Base-by-base conservation (phyloP, 2,888 invertebrate genomes). In the Himalopsyche tibetana region DNA sequence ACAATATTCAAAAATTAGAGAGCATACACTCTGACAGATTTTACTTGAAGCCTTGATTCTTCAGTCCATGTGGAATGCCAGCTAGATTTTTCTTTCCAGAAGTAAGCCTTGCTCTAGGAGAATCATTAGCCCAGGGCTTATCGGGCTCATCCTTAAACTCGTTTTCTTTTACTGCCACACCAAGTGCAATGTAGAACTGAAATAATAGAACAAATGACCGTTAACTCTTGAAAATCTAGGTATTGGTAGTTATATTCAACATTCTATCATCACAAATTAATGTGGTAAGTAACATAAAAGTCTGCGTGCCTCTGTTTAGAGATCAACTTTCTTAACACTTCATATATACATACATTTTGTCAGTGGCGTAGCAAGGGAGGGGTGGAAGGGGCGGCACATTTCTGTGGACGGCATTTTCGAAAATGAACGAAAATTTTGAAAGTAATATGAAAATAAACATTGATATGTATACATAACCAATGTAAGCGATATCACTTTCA, bases 91-190 rank as follows among this genome's bases (percentile, higher is more conserved):
- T 93, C 91, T 12, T 93, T 92, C 95, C 96, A 96, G 92, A 97
- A 97, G 87, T 94, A 6, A 94, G 91, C 92, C 95, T 94, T 0
- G 95, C 95, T 89, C 94, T 94, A 0, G 95, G 94, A 42, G 94
- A 94, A 4, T 90, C 90, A 90, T 97, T 97, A 45, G 87, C 91
- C 97, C 97, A 98, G 0, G 97, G 97, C 90, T 97, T 98, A 84
- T 87, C 85, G 42, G 89, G 89, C 45, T 89, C 89, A 89, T 97
- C 96, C 0, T 95, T 94, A 90, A 97, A 97, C 90, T 95, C 95
- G 86, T 94, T 93, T 0, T 97, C 97, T 0, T 96, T 97, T 82
- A 96, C 96, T 55, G 96, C 95, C 11, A 97, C 92, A 0, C 97
- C 97, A 82, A 98, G 89, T 0, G 95, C 94, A 45, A 98, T 91